Evolutionary conservation across 2,113 vertebrate species (phyloP).

Genomic region (Irena cyanogastra): DNA sequence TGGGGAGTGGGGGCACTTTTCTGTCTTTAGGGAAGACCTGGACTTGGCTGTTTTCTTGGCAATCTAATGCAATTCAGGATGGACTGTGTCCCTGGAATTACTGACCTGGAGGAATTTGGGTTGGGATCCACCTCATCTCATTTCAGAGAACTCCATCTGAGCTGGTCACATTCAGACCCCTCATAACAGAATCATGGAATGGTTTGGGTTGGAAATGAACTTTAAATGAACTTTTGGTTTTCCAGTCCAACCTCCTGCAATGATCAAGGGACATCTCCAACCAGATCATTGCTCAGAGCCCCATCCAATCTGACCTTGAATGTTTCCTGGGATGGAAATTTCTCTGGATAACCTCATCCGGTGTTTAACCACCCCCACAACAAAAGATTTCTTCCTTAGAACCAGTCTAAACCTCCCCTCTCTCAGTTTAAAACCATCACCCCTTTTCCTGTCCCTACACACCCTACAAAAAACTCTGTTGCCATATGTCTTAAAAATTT

Average conservation of each 20-base stretch:
- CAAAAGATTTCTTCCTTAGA: neutral
- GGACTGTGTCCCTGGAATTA: neutral
- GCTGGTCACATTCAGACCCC: neutral
- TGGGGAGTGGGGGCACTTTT: accelerated
- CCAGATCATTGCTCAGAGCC: neutral
- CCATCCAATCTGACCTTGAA: accelerated
- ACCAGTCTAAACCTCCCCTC: neutral
- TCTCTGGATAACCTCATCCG: neutral
- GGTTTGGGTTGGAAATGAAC: neutral
- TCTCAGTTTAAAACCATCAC: neutral
- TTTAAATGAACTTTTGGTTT: neutral
- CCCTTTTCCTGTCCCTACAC: neutral
- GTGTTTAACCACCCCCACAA: neutral
- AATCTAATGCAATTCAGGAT: neutral
- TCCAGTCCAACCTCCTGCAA: neutral
- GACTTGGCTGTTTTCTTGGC: neutral
- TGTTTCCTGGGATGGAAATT: neutral
- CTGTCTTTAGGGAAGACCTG: neutral
- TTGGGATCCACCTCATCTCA: neutral
- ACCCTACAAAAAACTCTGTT: accelerated
- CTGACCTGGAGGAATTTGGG: neutral
- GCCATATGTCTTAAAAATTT: neutral
- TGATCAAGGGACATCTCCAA: neutral
- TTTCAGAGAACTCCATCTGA: neutral
- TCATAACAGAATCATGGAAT: neutral